A percentile compares a stretch with the other conserved stretches of the same genome.
Conservation (phyloP, 2,888 invertebrate species). For the Metopia argyrocephala region DNA sequence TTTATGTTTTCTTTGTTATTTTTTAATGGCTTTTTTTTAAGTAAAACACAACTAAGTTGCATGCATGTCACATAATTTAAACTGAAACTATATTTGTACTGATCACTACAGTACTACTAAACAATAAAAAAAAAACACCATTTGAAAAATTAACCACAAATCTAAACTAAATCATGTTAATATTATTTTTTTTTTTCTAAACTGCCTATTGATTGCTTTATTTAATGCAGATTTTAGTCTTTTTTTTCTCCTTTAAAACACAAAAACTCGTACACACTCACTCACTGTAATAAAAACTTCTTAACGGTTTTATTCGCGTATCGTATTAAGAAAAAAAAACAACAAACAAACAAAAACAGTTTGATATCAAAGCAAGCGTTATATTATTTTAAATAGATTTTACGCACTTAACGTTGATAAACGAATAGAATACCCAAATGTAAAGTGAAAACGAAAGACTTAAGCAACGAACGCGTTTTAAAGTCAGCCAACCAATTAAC, state of each 20-base stretch:
- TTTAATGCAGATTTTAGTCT: constrained; percentile 28
- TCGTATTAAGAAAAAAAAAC: not conserved
- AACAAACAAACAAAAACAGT: too few species aligned
- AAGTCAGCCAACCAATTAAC: not conserved
- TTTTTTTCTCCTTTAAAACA: constrained; percentile 25
- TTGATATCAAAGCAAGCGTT: not conserved
- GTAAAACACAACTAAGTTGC: constrained; percentile 25
- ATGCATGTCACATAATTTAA: constrained; percentile 44
- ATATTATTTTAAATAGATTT: constrained; percentile 11
- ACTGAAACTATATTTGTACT: constrained; percentile 11
- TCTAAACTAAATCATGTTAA: not conserved
- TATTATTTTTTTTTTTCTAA: constrained; percentile 2
- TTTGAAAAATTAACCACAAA: not conserved
- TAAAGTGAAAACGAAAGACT: constrained; percentile 67
- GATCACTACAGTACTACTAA: constrained; percentile 29
- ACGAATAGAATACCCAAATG: constrained; percentile 26
- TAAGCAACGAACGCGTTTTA: constrained; percentile 62
- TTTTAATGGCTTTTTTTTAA: constrained; percentile 9
- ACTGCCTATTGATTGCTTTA: constrained; percentile 11
- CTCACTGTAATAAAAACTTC: constrained; percentile 1
- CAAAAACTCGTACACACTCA: not conserved
- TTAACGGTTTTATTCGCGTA: constrained; percentile 40
- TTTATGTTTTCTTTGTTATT: not conserved
- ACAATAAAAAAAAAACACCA: not conserved
- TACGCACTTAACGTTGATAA: constrained; percentile 3